Percentiles rank a stretch among this genome's conserved stretches.
phyloP scores from a whole-genome alignment of 2,797 vertebrate species.

The Melopsittacus undulatus region DNA sequence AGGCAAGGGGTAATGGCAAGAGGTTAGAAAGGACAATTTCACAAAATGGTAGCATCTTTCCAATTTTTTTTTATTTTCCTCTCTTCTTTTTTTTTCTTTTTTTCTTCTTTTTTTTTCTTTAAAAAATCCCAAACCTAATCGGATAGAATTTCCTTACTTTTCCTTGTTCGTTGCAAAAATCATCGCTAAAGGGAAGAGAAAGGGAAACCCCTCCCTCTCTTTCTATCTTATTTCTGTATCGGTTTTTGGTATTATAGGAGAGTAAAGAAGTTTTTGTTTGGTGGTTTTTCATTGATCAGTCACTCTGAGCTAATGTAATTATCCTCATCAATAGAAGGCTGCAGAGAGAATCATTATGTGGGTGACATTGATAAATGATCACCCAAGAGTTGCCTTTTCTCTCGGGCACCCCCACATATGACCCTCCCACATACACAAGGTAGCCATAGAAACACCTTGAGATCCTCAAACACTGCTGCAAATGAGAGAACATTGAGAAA shows the following conservation, averaged over 20 bases:
- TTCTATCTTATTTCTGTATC: conserved; percentile 81
- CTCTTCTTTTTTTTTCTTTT: not conserved
- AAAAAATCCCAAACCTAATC: not conserved
- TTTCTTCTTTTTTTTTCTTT: not conserved
- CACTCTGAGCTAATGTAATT: conserved; percentile 99
- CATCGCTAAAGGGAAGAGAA: conserved; percentile 46
- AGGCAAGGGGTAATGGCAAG: conserved; percentile 17
- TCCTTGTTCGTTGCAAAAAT: not conserved
- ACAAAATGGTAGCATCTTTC: conserved; percentile 44
- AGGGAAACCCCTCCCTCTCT: conserved; percentile 66
- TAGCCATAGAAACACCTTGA: conserved; percentile 97
- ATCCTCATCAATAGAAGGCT: conserved; percentile 99
- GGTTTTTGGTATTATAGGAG: conserved; percentile 79
- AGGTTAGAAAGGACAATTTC: conserved; percentile 50
- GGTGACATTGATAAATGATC: conserved; percentile 99
- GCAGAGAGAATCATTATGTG: conserved; percentile 99
- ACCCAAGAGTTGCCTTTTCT: conserved; percentile 95
- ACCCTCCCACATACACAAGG: conserved; percentile 88
- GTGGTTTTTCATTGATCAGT: conserved; percentile 99
- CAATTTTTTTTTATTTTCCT: too few species aligned
- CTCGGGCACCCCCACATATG: conserved; percentile 89
- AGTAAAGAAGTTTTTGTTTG: conserved; percentile 89
- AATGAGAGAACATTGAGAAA: conserved; percentile 68
- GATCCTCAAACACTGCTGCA: conserved; percentile 80
- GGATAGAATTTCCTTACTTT: conserved; percentile 53